Conservation (phyloP, 2,888 invertebrate genomes). For the Chrysolina haemoptera region DNA sequence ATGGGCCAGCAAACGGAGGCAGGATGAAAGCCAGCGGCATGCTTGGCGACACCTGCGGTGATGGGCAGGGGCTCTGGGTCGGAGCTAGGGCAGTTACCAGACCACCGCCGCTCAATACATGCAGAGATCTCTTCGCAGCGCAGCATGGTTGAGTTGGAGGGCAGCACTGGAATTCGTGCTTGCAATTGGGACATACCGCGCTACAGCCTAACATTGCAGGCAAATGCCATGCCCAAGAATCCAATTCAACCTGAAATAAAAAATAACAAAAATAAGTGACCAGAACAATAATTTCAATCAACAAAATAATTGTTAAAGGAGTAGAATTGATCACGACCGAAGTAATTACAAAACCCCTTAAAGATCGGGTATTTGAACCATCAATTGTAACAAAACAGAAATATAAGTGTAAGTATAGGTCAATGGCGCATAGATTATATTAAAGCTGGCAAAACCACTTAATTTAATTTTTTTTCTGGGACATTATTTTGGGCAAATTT, state of each 20-base stretch:
- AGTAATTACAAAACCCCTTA: too few relatives aligned
- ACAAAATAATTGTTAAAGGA: too few relatives aligned
- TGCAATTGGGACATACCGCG: conserved; percentile 79
- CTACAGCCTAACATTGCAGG: conserved; percentile 74
- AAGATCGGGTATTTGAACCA: too few relatives aligned
- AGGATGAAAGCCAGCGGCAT: conserved; percentile 68
- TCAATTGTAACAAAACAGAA: too few relatives aligned
- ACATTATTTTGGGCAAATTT: too few relatives aligned
- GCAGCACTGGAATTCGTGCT: conserved; percentile 75
- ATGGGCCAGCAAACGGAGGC: conserved; percentile 60
- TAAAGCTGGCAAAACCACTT: too few relatives aligned
- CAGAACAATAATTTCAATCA: too few relatives aligned
- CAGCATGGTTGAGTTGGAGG: conserved; percentile 58
- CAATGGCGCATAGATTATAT: too few relatives aligned
- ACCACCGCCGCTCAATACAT: conserved; percentile 65
- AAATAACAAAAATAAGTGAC: background rate
- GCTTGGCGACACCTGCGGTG: conserved; percentile 66
- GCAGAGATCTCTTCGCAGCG: conserved; percentile 58
- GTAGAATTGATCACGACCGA: too few relatives aligned
- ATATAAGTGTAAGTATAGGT: too few relatives aligned
- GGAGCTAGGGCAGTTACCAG: conserved; percentile 56
- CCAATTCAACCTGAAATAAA: conserved; percentile 61
- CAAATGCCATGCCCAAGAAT: conserved; percentile 65
- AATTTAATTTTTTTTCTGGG: too few relatives aligned
- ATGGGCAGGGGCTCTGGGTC: conserved; percentile 56